These are phyloP conservation scores for Diloba caeruleocephala DNA, from an alignment of 2,888 invertebrate genomes.

Conservation along the genomic window DNA sequence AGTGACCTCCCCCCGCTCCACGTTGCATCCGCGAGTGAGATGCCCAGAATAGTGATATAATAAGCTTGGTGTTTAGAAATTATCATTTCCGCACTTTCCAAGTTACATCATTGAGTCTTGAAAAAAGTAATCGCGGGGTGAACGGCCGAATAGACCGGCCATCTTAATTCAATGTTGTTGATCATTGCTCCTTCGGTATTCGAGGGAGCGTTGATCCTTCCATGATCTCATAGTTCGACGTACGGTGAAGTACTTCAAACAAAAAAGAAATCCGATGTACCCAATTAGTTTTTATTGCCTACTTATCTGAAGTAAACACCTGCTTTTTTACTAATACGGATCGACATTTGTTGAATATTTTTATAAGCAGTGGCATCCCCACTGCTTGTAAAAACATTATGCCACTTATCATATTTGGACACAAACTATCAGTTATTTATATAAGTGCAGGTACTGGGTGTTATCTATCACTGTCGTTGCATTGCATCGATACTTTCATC, in stretches of 20 bases:
- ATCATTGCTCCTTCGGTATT: conserved; percentile 78
- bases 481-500: conserved; percentile 73
- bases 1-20: conserved; percentile 76
- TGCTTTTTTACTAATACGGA: conserved; percentile 14
- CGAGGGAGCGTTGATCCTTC: conserved; percentile 84
- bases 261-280: conserved; percentile 50
- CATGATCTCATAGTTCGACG: conserved; percentile 83
- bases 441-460: conserved; percentile 10
- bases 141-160: conserved; percentile 76
- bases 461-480: conserved; percentile 33
- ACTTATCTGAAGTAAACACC: conserved; percentile 27
- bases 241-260: conserved; percentile 58
- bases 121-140: conserved; percentile 76
- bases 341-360: conserved; percentile 9
- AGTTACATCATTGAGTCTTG: conserved; percentile 80
- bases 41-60: conserved; percentile 82
- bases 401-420: neutral
- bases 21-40: conserved; percentile 73
- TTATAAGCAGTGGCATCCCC: conserved; percentile 14
- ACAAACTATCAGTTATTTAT: conserved; percentile 2
- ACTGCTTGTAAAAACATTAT: conserved; percentile 8
- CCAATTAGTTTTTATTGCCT: conserved; percentile 46
- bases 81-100: conserved; percentile 86
- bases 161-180: conserved; percentile 72
- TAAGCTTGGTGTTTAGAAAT: conserved; percentile 77